A percentile compares a stretch with the other conserved stretches of the same genome.
Evolutionary conservation across 2,888 invertebrate genomes (phyloP).

Genomic region (Hemistola chrysoprasaria): DNA sequence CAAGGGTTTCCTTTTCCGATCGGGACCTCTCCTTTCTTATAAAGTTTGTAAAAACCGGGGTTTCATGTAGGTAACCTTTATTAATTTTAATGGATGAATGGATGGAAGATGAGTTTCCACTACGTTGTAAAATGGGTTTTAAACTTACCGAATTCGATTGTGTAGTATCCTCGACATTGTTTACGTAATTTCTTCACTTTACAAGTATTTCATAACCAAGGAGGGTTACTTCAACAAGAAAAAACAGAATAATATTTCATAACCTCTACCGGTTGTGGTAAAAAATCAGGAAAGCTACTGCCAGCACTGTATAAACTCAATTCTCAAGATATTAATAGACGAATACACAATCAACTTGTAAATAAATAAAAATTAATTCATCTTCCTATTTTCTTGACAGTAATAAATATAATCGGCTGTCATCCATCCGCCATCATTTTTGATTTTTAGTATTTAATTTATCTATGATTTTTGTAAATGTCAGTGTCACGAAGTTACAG

Average conservation of each 20-base stretch:
- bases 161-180: slow-evolving; percentile 76
- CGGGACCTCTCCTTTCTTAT: too few relatives aligned
- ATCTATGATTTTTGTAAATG: too few relatives aligned
- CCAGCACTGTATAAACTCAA: slow-evolving; percentile 38
- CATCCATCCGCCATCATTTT: not conserved
- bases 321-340: slow-evolving; percentile 41
- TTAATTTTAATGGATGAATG: too few relatives aligned
- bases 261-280: slow-evolving; percentile 65
- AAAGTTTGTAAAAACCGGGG: too few relatives aligned
- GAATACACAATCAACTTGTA: slow-evolving; percentile 71
- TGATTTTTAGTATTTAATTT: too few relatives aligned
- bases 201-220: slow-evolving; percentile 59
- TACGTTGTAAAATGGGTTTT: not conserved
- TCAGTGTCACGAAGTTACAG: too few relatives aligned
- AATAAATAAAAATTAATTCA: slow-evolving; percentile 70
- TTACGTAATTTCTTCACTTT: slow-evolving; percentile 53
- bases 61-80: too few relatives aligned
- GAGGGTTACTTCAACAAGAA: slow-evolving; percentile 38
- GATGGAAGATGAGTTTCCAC: not conserved
- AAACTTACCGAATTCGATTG: slow-evolving; percentile 66
- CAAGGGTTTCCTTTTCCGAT: too few relatives aligned
- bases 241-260: slow-evolving; percentile 52
- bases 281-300: slow-evolving; percentile 48
- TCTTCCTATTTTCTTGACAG: slow-evolving; percentile 33
- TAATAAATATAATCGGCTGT: slow-evolving; percentile 7